Percentiles rank a stretch among this genome's conserved stretches.
These are phyloP conservation scores for Agrotis exclamationis DNA, from an alignment of 2,888 invertebrate species.

Conservation along the genomic window DNA sequence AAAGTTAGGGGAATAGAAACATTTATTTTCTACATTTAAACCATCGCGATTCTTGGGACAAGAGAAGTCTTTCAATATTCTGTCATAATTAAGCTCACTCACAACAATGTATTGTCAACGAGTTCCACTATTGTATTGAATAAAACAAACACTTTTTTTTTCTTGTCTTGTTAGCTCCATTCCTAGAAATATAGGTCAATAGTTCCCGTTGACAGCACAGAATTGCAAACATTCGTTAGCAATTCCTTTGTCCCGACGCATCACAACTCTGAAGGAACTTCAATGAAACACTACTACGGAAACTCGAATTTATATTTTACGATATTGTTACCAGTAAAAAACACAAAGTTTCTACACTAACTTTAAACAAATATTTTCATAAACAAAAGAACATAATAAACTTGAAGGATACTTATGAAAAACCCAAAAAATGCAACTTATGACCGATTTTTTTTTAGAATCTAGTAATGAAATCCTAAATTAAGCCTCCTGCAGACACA, in stretches of 20 bases:
- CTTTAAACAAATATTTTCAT: no score
- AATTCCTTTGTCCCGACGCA: constrained; percentile 73
- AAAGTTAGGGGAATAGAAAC: no score
- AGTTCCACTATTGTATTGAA: constrained; percentile 9
- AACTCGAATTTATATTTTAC: constrained; percentile 25
- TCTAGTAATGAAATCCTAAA: no score
- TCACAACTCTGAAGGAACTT: constrained; percentile 43
- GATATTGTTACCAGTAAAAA: background rate
- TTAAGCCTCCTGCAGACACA: no score
- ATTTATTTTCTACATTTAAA: no score
- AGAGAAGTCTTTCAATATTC: no score
- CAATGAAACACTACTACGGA: constrained; percentile 21
- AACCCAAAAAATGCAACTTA: no score
- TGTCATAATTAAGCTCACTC: background rate
- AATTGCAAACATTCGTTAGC: constrained; percentile 78
- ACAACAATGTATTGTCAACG: background rate
- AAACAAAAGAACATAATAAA: no score
- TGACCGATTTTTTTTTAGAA: no score
- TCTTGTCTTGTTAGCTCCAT: constrained; percentile 45
- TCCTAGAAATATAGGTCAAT: constrained; percentile 65
- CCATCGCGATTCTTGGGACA: no score
- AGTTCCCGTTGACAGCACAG: constrained; percentile 68
- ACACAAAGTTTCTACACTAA: no score
- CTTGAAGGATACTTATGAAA: no score
- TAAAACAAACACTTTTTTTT: constrained; percentile 22